Base-by-base conservation (phyloP, 2,797 vertebrate genomes). In the Scolopax bukidnonensis region DNA sequence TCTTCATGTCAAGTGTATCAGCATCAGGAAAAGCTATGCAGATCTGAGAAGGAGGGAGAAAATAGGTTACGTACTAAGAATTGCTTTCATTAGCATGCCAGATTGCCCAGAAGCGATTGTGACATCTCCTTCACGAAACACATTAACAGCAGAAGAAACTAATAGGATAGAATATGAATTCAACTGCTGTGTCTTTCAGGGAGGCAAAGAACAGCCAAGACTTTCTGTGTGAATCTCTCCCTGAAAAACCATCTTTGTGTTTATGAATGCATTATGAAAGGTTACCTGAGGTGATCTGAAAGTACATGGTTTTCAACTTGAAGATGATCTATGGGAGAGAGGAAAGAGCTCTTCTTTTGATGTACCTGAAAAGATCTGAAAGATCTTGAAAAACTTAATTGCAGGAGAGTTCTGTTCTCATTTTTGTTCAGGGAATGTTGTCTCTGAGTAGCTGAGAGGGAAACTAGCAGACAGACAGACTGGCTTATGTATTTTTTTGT, bases 191-290 rank as follows among this genome's bases (percentile, higher is more conserved):
- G 25, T 47, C 47, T 91, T 92, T 40, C 23, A 43, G 32, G 23
- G 32, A 91, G 50, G n/a, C 51, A 64, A 54, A 76, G 80, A 88
- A 41, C 23, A 91, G 73, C 15, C 53, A 63, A 69, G 59, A 45
- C 28, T 76, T 50, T 59, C 28, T 57, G 33, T 85, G 54, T 80
- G 59, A 43, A 93, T 43, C 33, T 81, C 18, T 91, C 59, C 10
- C 51, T 93, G 89, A 24, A 80, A 95, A 91, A 82, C 67, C 60
- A 70, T 95, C 76, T 94, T 82, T 79, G 87, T 76, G 57, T 86
- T 94, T 84, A 27, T 76, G 60, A 79, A 64, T 87, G 64, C 53
- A 19, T 93, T 95, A 87, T 68, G 53, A 67, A 87, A 74, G 85
- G 74, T 79, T 84, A 84, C 67, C 74, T 69, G 56, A 86, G 89